Conservation (phyloP, 2,113 vertebrate genomes). For the Steatornis caripensis region DNA sequence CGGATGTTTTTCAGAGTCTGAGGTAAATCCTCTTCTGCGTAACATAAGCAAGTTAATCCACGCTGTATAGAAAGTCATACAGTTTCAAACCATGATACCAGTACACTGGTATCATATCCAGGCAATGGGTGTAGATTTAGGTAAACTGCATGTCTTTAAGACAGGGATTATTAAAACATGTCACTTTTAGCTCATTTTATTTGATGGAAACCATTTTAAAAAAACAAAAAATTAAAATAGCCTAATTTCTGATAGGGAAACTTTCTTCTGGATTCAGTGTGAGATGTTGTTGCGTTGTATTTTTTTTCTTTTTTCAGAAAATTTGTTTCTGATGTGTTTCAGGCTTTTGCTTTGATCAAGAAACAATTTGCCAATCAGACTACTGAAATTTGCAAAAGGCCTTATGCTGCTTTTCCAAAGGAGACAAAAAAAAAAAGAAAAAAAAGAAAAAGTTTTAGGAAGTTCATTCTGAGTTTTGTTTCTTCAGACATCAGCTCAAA, state of each 20-base stretch:
- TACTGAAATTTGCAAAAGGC: not conserved
- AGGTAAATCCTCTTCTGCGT: not conserved
- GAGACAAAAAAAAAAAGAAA: not conserved
- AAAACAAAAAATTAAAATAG: not conserved
- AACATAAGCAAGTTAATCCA: not conserved
- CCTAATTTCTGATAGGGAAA: constrained; percentile 5
- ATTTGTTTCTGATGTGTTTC: not conserved
- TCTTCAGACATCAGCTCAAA: constrained; percentile 20
- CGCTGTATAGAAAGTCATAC: not conserved
- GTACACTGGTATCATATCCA: not conserved
- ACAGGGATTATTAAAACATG: not conserved
- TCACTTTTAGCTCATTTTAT: not conserved
- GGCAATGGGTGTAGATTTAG: not conserved
- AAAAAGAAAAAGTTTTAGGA: not conserved
- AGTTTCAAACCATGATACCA: not conserved
- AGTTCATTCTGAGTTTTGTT: not conserved
- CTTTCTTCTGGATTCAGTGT: not conserved
- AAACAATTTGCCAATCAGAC: not conserved
- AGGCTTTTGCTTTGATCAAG: constrained; percentile 26
- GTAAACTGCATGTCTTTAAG: not conserved
- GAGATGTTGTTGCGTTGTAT: not conserved
- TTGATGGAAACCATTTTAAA: not conserved
- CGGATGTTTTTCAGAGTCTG: not conserved
- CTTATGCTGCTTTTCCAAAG: not conserved
- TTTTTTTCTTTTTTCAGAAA: not conserved